Percentiles rank a stretch among this genome's conserved stretches.
Evolutionary conservation across 1,140 invertebrate genomes (phyloP).

Genomic region (Nebria ingens): DNA sequence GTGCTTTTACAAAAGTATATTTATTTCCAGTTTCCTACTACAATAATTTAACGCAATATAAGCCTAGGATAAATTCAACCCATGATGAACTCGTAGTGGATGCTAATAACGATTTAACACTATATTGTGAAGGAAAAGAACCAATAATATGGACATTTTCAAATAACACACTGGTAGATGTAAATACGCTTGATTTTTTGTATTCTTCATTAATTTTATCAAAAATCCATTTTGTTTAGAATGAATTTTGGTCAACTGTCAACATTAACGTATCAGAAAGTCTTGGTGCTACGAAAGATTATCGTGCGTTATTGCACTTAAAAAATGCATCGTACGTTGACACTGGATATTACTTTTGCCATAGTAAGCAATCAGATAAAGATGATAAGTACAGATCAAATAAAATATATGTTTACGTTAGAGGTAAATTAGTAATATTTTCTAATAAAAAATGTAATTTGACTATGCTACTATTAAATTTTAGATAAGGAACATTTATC

Average conservation of each 20-base stretch:
- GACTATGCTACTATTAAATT: slow-evolving; percentile 12
- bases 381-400: slow-evolving; percentile 36
- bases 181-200: slow-evolving; percentile 4
- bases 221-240: slow-evolving; percentile 11
- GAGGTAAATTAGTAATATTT: slow-evolving; percentile 40
- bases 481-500: slow-evolving; percentile 43
- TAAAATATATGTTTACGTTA: slow-evolving; percentile 53
- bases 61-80: no score
- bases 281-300: neutral
- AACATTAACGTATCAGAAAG: neutral
- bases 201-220: slow-evolving; percentile 8
- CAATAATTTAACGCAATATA: no score
- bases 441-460: slow-evolving; percentile 2
- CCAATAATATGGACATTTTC: slow-evolving; percentile 38
- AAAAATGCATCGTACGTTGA: slow-evolving; percentile 24
- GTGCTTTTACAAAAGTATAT: no score
- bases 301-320: slow-evolving; percentile 35
- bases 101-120: slow-evolving; percentile 35
- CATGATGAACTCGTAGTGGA: no score
- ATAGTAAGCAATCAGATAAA: slow-evolving; percentile 30
- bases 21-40: no score
- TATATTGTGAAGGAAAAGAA: slow-evolving; percentile 38
- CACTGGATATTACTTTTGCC: slow-evolving; percentile 26
- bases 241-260: neutral
- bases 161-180: slow-evolving; percentile 20